Evolutionary conservation across 2,888 invertebrate genomes (phyloP).

Genomic region (Coenonympha glycerion): DNA sequence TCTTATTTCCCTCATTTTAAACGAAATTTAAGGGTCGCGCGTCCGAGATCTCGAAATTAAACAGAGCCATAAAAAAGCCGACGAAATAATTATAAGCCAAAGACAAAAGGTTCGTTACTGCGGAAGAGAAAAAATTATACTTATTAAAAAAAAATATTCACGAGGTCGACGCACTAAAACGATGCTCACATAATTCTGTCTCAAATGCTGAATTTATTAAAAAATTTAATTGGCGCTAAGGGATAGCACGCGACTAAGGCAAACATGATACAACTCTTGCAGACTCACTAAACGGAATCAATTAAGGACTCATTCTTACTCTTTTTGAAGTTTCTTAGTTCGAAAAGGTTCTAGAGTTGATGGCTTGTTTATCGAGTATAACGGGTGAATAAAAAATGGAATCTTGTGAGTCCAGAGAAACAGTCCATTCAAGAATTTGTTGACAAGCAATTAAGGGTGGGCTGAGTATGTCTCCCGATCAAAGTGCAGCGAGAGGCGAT

Average conservation of each 20-base stretch:
- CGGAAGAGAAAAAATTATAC: slow-evolving; percentile 14
- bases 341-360: slow-evolving; percentile 38
- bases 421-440: slow-evolving; percentile 66
- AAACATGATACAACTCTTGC: slow-evolving; percentile 37
- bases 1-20: slow-evolving; percentile 12
- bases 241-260: slow-evolving; percentile 36
- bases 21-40: slow-evolving; percentile 13
- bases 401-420: slow-evolving; percentile 51
- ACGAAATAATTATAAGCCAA: slow-evolving; percentile 24
- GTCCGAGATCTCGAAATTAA: slow-evolving; percentile 14
- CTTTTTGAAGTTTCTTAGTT: slow-evolving; percentile 18
- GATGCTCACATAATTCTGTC: slow-evolving; percentile 23
- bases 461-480: slow-evolving; percentile 35
- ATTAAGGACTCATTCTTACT: neutral
- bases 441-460: slow-evolving; percentile 67
- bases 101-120: slow-evolving; percentile 21
- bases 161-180: slow-evolving; percentile 33
- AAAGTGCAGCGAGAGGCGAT: slow-evolving; percentile 37
- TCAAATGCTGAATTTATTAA: slow-evolving; percentile 39
- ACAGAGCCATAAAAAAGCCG: slow-evolving; percentile 22
- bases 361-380: slow-evolving; percentile 61
- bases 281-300: slow-evolving; percentile 19
- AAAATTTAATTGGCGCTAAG: slow-evolving; percentile 41
- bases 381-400: slow-evolving; percentile 53
- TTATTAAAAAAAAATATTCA: slow-evolving; percentile 18